Evolutionary conservation across 2,888 invertebrate genomes (phyloP), one percentile per base, ranked within the genome.

Genomic region (Callosobruchus maculatus): DNA sequence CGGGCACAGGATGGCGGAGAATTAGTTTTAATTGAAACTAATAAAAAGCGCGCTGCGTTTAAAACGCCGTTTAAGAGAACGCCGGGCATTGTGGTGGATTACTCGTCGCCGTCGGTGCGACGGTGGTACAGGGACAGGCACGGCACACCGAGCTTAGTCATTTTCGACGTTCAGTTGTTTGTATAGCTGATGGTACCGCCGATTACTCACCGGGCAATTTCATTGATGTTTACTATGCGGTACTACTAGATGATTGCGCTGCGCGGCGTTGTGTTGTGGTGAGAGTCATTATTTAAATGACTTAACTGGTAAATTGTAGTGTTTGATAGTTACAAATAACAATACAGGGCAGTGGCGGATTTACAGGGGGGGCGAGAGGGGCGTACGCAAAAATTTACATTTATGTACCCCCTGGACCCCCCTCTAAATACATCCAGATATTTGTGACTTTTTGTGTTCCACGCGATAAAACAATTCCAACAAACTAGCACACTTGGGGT

Each of bases 1-100:
- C 82, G 85, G 85, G 85, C 80, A 82, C 86, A 86, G 86, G 86
- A 86, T 86, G 85, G 85, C 85, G 84, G 82, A 85, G 85, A 86
- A 86, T 86, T 86, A 85, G 82, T 83, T 83, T 85, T 85, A 86
- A 86, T 86, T 85, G 83, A 82, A 80, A 78, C 81, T 83, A 86
- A 86, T 85, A 80, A 81, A 81, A 71, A 75, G 76, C 74, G 77
- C 71, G 75, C 77, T 72, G 75, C 73, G 74, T 77, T 74, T 76
- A 77, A 75, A 49, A 49, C 49, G 49, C 49, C 13, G 49, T 49
- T 49, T 13, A 49, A 5, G 49, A 49, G 49, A 49, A 49, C 5
- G n/a, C n/a, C n/a, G 49, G 49, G 13, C 49, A 49, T 49, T 49
- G 49, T 49, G n/a, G n/a, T n/a, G 49, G 49, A 49, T 13, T 18